These are phyloP conservation scores for Chironomus striatipennis DNA, from an alignment of 1,140 invertebrate species.

Conservation along the genomic window DNA sequence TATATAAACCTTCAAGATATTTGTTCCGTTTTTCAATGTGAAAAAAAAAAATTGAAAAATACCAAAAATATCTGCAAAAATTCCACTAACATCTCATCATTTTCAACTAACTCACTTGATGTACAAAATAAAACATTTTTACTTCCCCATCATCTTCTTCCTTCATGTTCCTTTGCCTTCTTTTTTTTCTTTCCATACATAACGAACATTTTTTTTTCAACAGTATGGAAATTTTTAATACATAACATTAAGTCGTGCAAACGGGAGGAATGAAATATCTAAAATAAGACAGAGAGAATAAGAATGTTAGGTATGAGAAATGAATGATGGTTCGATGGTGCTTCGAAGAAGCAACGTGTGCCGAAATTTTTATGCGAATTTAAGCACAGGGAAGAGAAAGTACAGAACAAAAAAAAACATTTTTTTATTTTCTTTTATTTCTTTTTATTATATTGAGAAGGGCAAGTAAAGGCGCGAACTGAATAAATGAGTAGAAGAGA, in stretches of 20 bases:
- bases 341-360: neutral
- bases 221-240: constrained; percentile 14
- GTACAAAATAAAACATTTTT: neutral
- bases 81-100: too few species aligned
- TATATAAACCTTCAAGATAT: too few species aligned
- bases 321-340: neutral
- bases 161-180: too few species aligned
- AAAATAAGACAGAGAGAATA: neutral
- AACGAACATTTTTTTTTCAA: neutral
- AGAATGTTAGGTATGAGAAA: neutral
- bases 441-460: neutral
- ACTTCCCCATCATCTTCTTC: too few species aligned
- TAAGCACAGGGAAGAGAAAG: neutral
- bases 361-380: neutral
- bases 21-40: too few species aligned
- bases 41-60: too few species aligned
- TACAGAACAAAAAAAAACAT: neutral
- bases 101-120: neutral
- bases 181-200: too few species aligned
- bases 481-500: neutral
- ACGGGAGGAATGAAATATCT: neutral
- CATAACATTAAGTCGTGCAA: constrained; percentile 7
- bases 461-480: neutral
- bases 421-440: neutral
- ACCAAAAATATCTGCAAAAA: too few species aligned